Conservation (phyloP, 1,140 invertebrate species). For the honey bee (Apis mellifera) region DNA sequence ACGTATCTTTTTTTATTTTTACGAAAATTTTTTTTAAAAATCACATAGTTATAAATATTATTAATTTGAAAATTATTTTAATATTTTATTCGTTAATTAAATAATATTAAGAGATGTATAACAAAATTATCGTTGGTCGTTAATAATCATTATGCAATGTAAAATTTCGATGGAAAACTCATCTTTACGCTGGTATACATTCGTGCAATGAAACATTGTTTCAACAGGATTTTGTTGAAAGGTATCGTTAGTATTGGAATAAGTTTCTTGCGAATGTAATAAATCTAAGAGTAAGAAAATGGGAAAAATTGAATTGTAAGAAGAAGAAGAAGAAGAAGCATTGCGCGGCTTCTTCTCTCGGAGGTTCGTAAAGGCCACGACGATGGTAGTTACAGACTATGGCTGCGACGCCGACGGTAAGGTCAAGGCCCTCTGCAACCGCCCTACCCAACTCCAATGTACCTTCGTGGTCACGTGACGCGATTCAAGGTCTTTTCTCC, state of each 20-base stretch:
- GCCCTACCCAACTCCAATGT: constrained; percentile 77
- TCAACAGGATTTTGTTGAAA: not conserved
- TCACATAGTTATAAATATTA: too few species aligned
- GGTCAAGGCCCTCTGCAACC: constrained; percentile 80
- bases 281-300: not conserved
- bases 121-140: too few species aligned
- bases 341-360: constrained; percentile 14
- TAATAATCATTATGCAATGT: too few species aligned
- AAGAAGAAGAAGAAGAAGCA: constrained; percentile 25
- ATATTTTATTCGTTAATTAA: too few species aligned
- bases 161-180: not conserved
- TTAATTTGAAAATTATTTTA: too few species aligned
- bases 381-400: constrained; percentile 62
- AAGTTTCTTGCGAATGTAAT: not conserved
- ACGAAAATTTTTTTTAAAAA: too few species aligned
- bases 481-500: constrained; percentile 81
- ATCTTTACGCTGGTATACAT: not conserved
- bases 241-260: not conserved
- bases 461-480: constrained; percentile 80
- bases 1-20: too few species aligned
- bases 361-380: constrained; percentile 41
- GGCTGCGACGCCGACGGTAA: constrained; percentile 69
- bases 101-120: too few species aligned
- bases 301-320: constrained; percentile 13
- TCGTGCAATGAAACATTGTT: not conserved